Percentiles rank a stretch among this genome's conserved stretches.
These are phyloP conservation scores for Zelostemma sp. DNA, from an alignment of 1,140 invertebrate genomes.

Conservation along the genomic window DNA sequence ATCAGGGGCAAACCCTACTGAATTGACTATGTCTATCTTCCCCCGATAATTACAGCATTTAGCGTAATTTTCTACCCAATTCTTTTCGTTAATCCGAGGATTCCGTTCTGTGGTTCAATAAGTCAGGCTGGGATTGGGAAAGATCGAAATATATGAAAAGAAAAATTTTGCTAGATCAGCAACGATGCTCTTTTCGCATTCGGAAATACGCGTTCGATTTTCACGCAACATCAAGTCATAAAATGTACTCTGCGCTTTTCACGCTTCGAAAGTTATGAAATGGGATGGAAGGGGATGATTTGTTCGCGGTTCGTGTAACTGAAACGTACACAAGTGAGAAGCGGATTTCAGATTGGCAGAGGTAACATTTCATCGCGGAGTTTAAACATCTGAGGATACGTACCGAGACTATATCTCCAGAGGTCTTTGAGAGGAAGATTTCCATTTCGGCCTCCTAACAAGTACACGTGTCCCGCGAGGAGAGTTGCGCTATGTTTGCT, in stretches of 20 bases:
- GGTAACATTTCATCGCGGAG: no score
- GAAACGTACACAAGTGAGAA: no score
- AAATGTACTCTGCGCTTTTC: no score
- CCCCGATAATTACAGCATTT: constrained; percentile 48
- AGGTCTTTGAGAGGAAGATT: constrained; percentile 86
- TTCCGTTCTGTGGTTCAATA: constrained; percentile 18
- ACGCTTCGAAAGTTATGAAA: no score
- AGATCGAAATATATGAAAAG: no score
- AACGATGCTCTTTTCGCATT: no score
- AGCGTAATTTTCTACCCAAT: constrained; percentile 9
- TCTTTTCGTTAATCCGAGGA: constrained; percentile 24
- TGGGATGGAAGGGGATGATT: no score
- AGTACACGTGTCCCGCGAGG: constrained; percentile 80
- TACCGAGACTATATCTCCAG: constrained; percentile 86
- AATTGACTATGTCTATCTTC: constrained; percentile 48
- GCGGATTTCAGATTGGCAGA: no score
- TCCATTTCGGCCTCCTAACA: constrained; percentile 86
- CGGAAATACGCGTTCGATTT: no score
- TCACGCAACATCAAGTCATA: no score
- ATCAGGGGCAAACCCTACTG: constrained; percentile 32
- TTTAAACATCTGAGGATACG: constrained; percentile 54
- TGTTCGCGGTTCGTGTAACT: no score
- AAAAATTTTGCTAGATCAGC: no score
- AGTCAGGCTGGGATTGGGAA: neutral
- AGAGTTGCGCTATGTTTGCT: constrained; percentile 87